These are phyloP conservation scores for Pristionchus pacificus DNA, from an alignment of 1,140 invertebrate genomes.

Conservation along the genomic window DNA sequence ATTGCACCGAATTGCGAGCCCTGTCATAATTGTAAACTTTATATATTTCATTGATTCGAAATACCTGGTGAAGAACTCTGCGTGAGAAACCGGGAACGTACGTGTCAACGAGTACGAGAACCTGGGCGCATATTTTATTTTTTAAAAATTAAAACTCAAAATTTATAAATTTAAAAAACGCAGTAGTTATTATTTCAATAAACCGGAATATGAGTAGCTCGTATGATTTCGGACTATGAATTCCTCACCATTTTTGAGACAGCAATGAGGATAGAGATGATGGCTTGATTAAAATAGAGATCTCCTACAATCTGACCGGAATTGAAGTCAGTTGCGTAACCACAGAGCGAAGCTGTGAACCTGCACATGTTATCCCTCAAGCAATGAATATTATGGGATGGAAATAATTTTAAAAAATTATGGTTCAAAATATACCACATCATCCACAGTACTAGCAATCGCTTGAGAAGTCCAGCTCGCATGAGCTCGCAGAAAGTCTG, in stretches of 20 bases:
- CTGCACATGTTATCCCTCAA: too few relatives aligned
- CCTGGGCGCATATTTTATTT: too few relatives aligned
- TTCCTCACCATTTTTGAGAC: constrained; percentile 50
- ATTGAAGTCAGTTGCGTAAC: constrained; percentile 55
- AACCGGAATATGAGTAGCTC: too few relatives aligned
- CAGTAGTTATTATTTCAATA: too few relatives aligned
- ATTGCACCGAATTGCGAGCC: constrained; percentile 44
- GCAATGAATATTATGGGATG: not conserved
- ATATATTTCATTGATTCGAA: too few relatives aligned
- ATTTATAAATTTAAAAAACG: too few relatives aligned
- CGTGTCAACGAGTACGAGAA: constrained; percentile 29
- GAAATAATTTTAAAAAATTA: constrained; percentile 16
- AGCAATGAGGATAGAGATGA: constrained; percentile 53
- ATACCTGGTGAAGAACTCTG: constrained; percentile 49
- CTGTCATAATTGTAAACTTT: too few relatives aligned
- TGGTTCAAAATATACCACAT: constrained; percentile 49
- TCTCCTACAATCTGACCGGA: constrained; percentile 49
- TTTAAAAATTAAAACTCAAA: too few relatives aligned
- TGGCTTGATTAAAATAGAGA: constrained; percentile 51
- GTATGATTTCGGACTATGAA: too few relatives aligned
- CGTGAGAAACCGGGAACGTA: constrained; percentile 44
- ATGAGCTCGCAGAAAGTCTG: constrained; percentile 19
- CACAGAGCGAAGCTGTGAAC: too few relatives aligned
- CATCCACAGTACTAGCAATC: constrained; percentile 37
- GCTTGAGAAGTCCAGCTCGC: constrained; percentile 17